A percentile compares a stretch with the other conserved stretches of the same genome.
Evolutionary conservation across 2,113 vertebrate species (phyloP).

Genomic region (Laticauda colubrina): DNA sequence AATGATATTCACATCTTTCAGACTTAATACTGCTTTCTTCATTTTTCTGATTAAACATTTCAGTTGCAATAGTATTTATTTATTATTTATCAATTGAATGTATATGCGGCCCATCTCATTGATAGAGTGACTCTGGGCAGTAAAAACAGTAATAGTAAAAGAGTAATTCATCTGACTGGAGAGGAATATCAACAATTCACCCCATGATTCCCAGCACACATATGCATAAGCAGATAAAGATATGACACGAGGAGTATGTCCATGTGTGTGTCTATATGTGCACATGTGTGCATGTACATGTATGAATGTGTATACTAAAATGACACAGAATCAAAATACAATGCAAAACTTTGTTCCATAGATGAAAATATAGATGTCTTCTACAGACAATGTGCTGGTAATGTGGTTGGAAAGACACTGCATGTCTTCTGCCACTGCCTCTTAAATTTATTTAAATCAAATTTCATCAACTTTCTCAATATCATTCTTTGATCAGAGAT

Average conservation of each 20-base stretch:
- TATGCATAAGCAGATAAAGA: neutral
- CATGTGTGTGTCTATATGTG: neutral
- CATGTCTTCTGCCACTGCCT: neutral
- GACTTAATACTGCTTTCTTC: neutral
- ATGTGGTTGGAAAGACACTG: neutral
- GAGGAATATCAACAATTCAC: neutral
- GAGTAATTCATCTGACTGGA: neutral
- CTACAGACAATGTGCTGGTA: neutral
- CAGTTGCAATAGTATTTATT: neutral
- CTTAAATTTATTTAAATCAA: neutral
- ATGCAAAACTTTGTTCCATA: neutral
- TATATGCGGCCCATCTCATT: neutral
- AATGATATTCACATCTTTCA: neutral
- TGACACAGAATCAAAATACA: neutral
- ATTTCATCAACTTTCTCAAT: neutral
- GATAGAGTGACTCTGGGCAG: no score
- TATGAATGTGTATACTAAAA: neutral
- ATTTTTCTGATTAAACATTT: neutral
- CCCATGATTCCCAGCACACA: neutral
- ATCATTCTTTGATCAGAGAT: neutral
- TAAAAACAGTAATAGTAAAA: no score
- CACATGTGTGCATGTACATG: neutral
- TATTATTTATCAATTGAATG: neutral
- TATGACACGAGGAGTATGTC: neutral
- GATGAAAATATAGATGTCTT: neutral